These are phyloP conservation scores for Tupaia tana DNA, from an alignment of 2,113 vertebrate genomes.

Conservation along the genomic window DNA sequence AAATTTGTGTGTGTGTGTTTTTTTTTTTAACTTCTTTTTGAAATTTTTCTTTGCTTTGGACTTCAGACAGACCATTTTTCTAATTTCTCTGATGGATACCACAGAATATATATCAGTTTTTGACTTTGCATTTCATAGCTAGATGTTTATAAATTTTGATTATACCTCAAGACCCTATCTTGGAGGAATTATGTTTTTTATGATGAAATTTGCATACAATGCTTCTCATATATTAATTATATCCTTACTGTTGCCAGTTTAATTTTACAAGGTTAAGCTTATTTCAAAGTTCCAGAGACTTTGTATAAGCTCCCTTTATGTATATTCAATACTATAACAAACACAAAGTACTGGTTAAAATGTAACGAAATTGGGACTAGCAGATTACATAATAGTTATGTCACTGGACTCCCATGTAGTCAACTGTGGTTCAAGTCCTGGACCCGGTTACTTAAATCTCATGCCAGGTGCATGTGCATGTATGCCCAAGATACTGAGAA, in stretches of 20 bases:
- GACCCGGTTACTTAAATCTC: too few relatives aligned
- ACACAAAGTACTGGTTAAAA: background rate
- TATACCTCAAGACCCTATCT: background rate
- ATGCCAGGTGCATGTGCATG: too few relatives aligned
- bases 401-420: too few relatives aligned
- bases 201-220: background rate
- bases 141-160: background rate
- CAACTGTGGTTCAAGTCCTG: too few relatives aligned
- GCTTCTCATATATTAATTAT: background rate
- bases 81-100: background rate
- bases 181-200: background rate
- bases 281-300: background rate
- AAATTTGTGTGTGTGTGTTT: too few relatives aligned
- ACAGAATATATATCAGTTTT: background rate
- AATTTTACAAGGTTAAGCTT: background rate
- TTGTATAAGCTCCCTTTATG: background rate
- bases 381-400: too few relatives aligned
- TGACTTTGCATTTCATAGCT: background rate
- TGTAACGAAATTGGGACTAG: background rate
- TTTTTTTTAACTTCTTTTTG: background rate
- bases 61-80: background rate
- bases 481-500: too few relatives aligned
- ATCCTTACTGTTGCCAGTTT: background rate
- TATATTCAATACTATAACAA: background rate
- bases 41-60: background rate